Percentiles rank a stretch among this genome's conserved stretches.
phyloP scores from a whole-genome alignment of 2,113 vertebrate species.

The Monopterus albus region DNA sequence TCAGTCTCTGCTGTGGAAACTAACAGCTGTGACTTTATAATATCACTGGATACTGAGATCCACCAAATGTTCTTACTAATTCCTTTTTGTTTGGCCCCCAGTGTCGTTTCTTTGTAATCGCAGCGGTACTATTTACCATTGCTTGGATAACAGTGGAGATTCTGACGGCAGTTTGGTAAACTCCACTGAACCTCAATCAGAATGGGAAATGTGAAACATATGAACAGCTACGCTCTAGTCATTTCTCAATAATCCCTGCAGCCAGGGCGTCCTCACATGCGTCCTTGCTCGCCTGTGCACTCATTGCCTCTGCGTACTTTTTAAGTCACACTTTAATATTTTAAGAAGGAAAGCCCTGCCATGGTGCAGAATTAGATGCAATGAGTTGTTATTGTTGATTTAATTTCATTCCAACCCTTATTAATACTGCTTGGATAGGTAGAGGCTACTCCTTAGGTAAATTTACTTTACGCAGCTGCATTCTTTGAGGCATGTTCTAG shows the following conservation, averaged over 20 bases:
- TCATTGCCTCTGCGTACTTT: conserved; percentile 1
- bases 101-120: conserved; percentile 36
- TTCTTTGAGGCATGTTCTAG: conserved; percentile 70
- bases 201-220: conserved; percentile 77
- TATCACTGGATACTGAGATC: not conserved
- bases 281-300: not conserved
- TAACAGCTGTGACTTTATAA: not conserved
- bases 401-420: conserved; percentile 48
- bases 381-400: conserved; percentile 62
- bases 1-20: not conserved
- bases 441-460: conserved; percentile 55
- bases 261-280: conserved; percentile 1
- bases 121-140: conserved; percentile 32
- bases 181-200: conserved; percentile 72
- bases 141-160: conserved; percentile 67
- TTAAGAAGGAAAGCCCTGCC: conserved; percentile 38
- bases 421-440: conserved; percentile 56
- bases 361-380: conserved; percentile 33
- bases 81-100: not conserved
- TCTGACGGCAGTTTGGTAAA: conserved; percentile 75
- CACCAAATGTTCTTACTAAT: not conserved
- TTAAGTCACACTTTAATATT: conserved; percentile 32
- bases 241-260: conserved; percentile 62
- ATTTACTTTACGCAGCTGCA: conserved; percentile 62
- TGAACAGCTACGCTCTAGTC: conserved; percentile 57